A percentile compares a stretch with the other conserved stretches of the same genome.
Conservation (phyloP, 2,113 vertebrate genomes). For the Eidolon helvum region DNA sequence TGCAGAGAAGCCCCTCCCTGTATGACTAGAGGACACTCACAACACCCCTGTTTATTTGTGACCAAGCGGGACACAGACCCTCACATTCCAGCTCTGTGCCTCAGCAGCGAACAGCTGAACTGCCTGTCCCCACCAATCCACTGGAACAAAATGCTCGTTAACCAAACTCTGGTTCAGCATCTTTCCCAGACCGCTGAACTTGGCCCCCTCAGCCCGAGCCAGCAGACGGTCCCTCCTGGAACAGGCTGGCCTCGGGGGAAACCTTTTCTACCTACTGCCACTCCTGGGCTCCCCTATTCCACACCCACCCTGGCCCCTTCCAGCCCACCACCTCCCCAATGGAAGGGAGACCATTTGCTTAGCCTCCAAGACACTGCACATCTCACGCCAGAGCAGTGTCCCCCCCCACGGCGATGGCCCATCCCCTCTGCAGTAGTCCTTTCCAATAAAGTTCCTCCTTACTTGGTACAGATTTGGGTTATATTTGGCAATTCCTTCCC, state of each 20-base stretch:
- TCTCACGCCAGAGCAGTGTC: background rate
- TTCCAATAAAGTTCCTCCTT: background rate
- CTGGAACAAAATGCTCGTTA: background rate
- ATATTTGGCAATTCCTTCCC: background rate
- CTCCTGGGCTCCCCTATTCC: too few species aligned
- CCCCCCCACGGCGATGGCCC: accelerated
- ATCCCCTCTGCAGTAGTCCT: background rate
- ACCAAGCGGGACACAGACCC: background rate
- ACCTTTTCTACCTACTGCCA: accelerated
- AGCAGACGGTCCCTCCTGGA: background rate
- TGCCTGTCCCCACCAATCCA: accelerated
- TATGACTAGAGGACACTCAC: accelerated
- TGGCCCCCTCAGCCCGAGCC: background rate
- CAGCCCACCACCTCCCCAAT: too few species aligned
- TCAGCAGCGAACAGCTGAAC: background rate
- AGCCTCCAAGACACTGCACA: accelerated
- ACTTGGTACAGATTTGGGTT: background rate
- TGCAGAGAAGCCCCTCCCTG: background rate
- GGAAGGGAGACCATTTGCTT: background rate
- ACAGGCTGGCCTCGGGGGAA: background rate
- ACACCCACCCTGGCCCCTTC: accelerated
- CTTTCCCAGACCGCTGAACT: background rate
- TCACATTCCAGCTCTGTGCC: background rate
- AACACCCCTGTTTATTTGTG: background rate
- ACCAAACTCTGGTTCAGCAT: background rate